Conservation (phyloP, 2,113 vertebrate genomes). For the Engraulis encrasicolus region DNA sequence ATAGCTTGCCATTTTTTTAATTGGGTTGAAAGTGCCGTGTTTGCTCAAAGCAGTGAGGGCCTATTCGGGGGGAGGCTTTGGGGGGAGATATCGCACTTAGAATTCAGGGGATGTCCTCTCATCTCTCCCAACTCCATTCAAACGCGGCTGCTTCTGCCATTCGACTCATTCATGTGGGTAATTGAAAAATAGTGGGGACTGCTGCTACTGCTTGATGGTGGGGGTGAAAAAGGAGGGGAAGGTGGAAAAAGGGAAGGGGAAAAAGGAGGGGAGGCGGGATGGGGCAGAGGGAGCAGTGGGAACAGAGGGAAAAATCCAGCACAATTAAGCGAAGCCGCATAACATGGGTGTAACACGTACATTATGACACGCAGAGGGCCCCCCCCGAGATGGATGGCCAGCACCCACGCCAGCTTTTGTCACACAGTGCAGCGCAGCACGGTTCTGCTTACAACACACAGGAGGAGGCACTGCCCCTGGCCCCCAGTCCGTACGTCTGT, state of each 20-base stretch:
- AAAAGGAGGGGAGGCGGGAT: background rate
- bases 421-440: background rate
- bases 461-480: background rate
- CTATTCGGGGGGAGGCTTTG: background rate
- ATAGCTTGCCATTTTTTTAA: background rate
- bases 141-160: slow-evolving; percentile 5
- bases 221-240: background rate
- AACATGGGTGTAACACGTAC: background rate
- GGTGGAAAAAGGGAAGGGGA: too few species aligned
- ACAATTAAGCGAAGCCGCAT: background rate
- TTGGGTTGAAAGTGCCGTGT: background rate
- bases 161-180: slow-evolving; percentile 42
- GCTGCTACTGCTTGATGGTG: background rate
- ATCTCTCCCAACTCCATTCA: slow-evolving; percentile 32
- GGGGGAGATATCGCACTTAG: background rate
- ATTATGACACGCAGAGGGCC: slow-evolving; percentile 1
- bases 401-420: background rate
- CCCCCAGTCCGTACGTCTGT: too few species aligned
- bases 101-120: background rate
- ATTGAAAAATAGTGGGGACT: slow-evolving; percentile 30
- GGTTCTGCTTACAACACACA: background rate
- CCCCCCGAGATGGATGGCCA: background rate
- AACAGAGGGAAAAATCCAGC: background rate
- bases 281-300: background rate
- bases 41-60: background rate